Percentiles rank a stretch among this genome's conserved stretches.
Conservation (phyloP, 2,888 invertebrate species). For the Drosophila demipolita region DNA sequence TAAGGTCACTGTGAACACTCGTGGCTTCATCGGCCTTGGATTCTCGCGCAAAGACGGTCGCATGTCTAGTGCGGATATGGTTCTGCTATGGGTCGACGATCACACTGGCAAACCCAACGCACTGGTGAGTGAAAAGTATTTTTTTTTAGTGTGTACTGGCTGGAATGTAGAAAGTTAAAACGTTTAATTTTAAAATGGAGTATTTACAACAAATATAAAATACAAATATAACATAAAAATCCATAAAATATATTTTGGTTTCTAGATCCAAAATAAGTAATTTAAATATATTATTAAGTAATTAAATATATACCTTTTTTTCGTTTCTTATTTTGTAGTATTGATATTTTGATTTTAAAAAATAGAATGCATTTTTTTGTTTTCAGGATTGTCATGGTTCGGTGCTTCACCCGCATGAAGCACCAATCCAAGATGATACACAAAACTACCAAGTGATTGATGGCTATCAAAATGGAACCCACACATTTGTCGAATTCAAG, state of each 20-base stretch:
- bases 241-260: background rate
- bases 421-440: slow-evolving; percentile 91
- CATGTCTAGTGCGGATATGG: slow-evolving; percentile 93
- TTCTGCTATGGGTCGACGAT: slow-evolving; percentile 95
- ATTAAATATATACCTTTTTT: background rate
- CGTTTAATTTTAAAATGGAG: background rate
- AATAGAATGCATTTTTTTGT: background rate
- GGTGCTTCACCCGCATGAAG: slow-evolving; percentile 87
- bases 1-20: slow-evolving; percentile 92
- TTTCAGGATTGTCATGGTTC: slow-evolving; percentile 93
- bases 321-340: background rate
- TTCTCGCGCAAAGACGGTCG: slow-evolving; percentile 91
- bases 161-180: background rate
- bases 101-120: slow-evolving; percentile 87
- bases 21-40: slow-evolving; percentile 94
- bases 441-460: slow-evolving; percentile 92
- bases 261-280: no score
- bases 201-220: background rate
- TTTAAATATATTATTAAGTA: background rate
- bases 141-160: background rate
- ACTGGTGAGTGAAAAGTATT: slow-evolving; percentile 88
- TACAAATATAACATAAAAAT: background rate
- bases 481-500: slow-evolving; percentile 92
- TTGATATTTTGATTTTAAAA: background rate
- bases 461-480: slow-evolving; percentile 93